Conservation (phyloP, 1,140 invertebrate genomes). For the Galleria mellonella region DNA sequence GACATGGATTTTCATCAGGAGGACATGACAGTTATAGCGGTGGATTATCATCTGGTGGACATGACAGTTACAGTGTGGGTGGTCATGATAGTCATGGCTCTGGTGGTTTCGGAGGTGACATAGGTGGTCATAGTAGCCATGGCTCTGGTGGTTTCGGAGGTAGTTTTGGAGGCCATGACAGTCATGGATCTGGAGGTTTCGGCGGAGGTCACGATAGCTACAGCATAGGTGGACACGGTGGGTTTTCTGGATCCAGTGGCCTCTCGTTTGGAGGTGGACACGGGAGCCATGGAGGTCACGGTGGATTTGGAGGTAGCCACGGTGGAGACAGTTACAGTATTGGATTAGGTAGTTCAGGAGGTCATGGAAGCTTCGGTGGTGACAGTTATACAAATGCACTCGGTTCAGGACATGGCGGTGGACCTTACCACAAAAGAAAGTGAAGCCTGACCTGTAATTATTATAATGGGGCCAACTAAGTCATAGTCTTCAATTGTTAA, state of each 20-base stretch:
- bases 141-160: conserved; percentile 15
- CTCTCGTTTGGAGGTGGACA: conserved; percentile 8
- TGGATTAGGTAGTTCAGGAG: conserved; percentile 12
- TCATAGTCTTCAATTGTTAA: conserved; percentile 40
- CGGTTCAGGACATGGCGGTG: conserved; percentile 47
- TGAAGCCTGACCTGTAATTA: conserved; percentile 17
- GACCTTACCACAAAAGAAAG: conserved; percentile 59
- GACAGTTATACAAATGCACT: conserved; percentile 57
- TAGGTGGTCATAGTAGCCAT: conserved; percentile 7
- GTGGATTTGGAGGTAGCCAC: conserved; percentile 10
- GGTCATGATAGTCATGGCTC: conserved; percentile 9
- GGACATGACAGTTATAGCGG: conserved; percentile 26
- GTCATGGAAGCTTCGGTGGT: conserved; percentile 24
- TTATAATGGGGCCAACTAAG: conserved; percentile 43
- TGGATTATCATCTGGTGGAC: conserved; percentile 12
- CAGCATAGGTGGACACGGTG: background rate
- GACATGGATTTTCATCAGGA: conserved; percentile 14
- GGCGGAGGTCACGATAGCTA: conserved; percentile 15
- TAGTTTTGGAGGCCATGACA: conserved; percentile 13
- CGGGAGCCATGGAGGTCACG: conserved; percentile 11
- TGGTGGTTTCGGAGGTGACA: conserved; percentile 1
- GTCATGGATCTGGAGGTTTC: conserved; percentile 14
- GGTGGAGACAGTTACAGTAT: conserved; percentile 16
- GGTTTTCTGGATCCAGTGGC: conserved; percentile 1
- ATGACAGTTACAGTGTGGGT: conserved; percentile 11